Percentiles rank a stretch among this genome's conserved stretches.
Evolutionary conservation across 2,113 vertebrate genomes (phyloP).

Genomic region (Eupsittula cactorum): DNA sequence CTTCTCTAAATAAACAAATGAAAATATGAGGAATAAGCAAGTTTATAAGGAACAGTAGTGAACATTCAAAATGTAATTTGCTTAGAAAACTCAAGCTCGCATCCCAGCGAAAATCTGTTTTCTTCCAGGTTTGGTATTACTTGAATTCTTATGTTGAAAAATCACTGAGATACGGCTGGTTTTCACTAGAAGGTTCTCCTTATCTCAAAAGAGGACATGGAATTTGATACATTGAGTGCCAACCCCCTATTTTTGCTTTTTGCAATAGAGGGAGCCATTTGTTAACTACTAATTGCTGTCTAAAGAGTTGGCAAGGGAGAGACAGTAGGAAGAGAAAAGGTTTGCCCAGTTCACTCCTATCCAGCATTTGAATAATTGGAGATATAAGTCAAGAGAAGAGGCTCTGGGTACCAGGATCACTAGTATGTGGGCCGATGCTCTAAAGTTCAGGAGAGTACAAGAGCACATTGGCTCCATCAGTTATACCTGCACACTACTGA

Average conservation of each 20-base stretch:
- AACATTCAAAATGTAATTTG: not conserved
- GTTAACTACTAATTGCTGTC: not conserved
- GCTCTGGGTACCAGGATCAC: not conserved
- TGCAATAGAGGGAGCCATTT: not conserved
- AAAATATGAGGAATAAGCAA: not conserved
- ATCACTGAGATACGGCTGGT: not conserved
- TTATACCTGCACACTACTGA: not conserved
- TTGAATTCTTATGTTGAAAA: not conserved
- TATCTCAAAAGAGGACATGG: not conserved
- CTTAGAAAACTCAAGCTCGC: not conserved
- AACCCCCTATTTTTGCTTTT: not conserved
- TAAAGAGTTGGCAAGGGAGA: not conserved
- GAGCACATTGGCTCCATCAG: not conserved
- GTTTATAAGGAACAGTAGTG: not conserved
- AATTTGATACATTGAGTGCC: not conserved
- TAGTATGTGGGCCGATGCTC: not conserved
- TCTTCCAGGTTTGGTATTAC: not conserved
- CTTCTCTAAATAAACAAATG: not conserved
- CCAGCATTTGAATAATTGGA: not conserved
- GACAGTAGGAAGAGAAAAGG: not conserved
- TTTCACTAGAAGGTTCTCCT: not conserved
- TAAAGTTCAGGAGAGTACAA: not conserved
- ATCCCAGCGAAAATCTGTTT: not conserved
- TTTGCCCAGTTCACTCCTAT: not conserved
- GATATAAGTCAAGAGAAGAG: not conserved